phyloP scores from a whole-genome alignment of 2,797 vertebrate species.

The Sciaenops ocellatus region DNA sequence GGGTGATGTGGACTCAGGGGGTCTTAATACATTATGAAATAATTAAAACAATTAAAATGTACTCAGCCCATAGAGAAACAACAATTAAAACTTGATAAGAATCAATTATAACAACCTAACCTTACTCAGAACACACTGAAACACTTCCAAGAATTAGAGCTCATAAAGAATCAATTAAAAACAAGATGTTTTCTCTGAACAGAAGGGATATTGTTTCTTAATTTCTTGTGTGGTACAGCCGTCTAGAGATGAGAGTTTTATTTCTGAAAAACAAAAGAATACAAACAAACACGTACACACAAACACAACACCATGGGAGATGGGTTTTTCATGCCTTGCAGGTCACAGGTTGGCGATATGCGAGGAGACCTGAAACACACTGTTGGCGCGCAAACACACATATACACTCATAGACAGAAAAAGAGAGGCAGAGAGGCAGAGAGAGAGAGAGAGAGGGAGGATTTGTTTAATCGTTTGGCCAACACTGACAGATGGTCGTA shows the following conservation, averaged over 20 bases:
- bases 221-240: constrained; percentile 48
- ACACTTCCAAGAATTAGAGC: constrained; percentile 65
- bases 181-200: constrained; percentile 61
- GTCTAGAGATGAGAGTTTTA: constrained; percentile 37
- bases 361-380: constrained; percentile 38
- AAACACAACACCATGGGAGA: constrained; percentile 4
- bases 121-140: constrained; percentile 60
- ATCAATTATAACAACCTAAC: constrained; percentile 67
- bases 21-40: constrained; percentile 59
- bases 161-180: constrained; percentile 75
- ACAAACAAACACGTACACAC: constrained; percentile 9
- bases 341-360: constrained; percentile 64
- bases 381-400: constrained; percentile 23
- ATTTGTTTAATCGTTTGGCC: constrained; percentile 80
- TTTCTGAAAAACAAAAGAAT: constrained; percentile 34
- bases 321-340: constrained; percentile 38
- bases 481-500: constrained; percentile 88
- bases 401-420: constrained; percentile 17
- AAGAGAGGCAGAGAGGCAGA: constrained; percentile 32
- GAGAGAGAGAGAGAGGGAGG: constrained; percentile 47
- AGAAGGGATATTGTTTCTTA: constrained; percentile 60
- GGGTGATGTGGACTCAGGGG: constrained; percentile 34
- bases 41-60: constrained; percentile 64
- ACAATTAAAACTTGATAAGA: constrained; percentile 71
- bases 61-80: constrained; percentile 57